Conservation (phyloP, 2,797 vertebrate species). For the Enteromius afrohamiltoni region DNA sequence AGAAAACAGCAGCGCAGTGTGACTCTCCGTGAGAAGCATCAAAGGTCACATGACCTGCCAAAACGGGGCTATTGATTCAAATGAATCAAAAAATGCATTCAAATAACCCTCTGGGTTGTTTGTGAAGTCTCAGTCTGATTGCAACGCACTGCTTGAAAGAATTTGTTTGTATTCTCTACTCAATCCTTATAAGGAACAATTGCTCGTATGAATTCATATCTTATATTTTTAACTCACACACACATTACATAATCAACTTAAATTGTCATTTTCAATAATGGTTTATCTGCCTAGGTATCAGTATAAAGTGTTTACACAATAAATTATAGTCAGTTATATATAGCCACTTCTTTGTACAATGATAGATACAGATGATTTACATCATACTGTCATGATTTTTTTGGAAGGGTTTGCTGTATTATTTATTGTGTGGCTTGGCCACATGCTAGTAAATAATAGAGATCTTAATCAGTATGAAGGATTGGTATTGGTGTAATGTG, state of each 20-base stretch:
- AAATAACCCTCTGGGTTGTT: constrained; percentile 17
- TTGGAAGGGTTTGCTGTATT: neutral
- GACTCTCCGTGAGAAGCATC: constrained; percentile 25
- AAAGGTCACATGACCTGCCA: constrained; percentile 35
- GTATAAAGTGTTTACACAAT: neutral
- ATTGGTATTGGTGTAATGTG: constrained; percentile 33
- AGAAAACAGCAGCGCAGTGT: constrained; percentile 49
- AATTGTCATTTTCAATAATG: neutral
- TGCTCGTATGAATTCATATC: constrained; percentile 9
- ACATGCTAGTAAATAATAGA: constrained; percentile 25
- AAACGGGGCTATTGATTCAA: constrained; percentile 40
- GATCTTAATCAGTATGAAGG: constrained; percentile 36
- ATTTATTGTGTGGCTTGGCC: constrained; percentile 1
- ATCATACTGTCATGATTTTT: neutral
- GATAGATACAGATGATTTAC: neutral
- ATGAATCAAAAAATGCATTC: constrained; percentile 32
- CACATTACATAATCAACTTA: neutral
- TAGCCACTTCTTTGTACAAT: neutral
- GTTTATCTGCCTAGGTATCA: neutral
- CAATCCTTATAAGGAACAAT: constrained; percentile 9
- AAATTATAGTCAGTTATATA: neutral
- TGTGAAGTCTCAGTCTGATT: constrained; percentile 5
- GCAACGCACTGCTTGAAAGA: constrained; percentile 8
- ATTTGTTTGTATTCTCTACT: neutral
- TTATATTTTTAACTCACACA: neutral